These are phyloP conservation scores for Cyclophora punctaria DNA, from an alignment of 2,888 invertebrate species.

Conservation along the genomic window DNA sequence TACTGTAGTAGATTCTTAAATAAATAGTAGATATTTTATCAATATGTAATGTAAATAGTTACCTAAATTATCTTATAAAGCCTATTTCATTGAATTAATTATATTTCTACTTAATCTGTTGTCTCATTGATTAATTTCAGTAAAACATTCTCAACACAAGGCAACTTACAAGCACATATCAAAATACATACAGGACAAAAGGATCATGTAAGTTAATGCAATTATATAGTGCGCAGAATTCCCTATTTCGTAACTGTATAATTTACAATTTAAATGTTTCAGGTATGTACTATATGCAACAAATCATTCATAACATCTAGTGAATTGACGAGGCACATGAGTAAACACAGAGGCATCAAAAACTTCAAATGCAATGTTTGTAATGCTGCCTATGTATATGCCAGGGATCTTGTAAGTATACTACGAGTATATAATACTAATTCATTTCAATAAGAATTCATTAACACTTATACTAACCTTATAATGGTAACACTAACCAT, in stretches of 20 bases:
- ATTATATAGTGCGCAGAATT: too few relatives aligned
- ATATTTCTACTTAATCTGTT: constrained; percentile 1
- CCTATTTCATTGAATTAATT: too few relatives aligned
- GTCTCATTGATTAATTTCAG: constrained; percentile 37
- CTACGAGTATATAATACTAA: background rate
- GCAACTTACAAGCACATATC: constrained; percentile 77
- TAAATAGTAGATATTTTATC: background rate
- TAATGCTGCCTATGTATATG: constrained; percentile 69
- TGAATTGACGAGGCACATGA: constrained; percentile 76
- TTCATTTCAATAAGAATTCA: too few relatives aligned
- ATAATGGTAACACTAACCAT: too few relatives aligned
- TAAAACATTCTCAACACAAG: constrained; percentile 76
- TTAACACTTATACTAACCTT: too few relatives aligned
- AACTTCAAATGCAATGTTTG: constrained; percentile 77
- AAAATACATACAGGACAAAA: constrained; percentile 77
- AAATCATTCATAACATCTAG: constrained; percentile 77
- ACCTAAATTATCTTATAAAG: background rate
- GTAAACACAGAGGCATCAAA: constrained; percentile 73
- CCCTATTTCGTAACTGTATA: background rate
- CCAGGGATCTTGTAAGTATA: constrained; percentile 70
- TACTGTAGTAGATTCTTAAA: background rate
- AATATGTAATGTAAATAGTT: background rate
- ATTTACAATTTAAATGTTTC: too few relatives aligned
- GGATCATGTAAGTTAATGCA: constrained; percentile 62
- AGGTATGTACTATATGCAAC: constrained; percentile 73